Base-by-base conservation (phyloP, 92 coral and sea anemone species). In the Actinostola sp. region DNA sequence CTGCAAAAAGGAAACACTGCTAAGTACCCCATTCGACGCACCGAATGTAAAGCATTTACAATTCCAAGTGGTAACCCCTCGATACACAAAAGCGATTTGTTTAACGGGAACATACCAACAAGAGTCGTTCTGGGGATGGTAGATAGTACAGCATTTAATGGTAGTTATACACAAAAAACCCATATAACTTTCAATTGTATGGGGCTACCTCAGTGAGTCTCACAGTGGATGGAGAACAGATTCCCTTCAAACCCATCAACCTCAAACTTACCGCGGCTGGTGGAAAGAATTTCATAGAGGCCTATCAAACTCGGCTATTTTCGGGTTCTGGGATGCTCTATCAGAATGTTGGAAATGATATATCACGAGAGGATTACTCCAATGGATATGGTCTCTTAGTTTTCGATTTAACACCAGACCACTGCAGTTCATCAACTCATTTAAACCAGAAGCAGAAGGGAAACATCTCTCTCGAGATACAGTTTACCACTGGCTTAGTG, bases 101-200 rank as follows among this genome's bases (percentile, higher is more conserved):
- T 39, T 39, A 39, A 39, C 14, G 14, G 14, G 14, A 39, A 39
- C 33, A 44, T 61, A 61, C 49, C 45, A n/a, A n/a, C n/a, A n/a
- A n/a, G n/a, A n/a, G n/a, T 84, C 8, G 74, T 66, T 2, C 20
- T 86, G 16, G 86, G 53, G 7, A 46, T 80, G 66, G 89, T 88
- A 38, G 88, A 82, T 63, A 71, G 72, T 32, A 86, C 72, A 38
- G 88, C 88, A 12, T 88, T 57, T 64, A 72, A 75, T 27, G 92
- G 92, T 25, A 33, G 60, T 30, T 87, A 72, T 46, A n/a, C 61
- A 29, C 66, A 79, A 71, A 82, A n/a, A 78, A 27, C n/a, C 88
- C 79, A 1, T 82, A 69, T 61, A 76, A 80, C 75, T 86, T 80
- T 28, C 75, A 86, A 34, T 67, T 76, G 30, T 58, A 85, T 69